Evolutionary conservation across 1,140 invertebrate species (phyloP), one percentile per base, ranked within the genome.

Genomic region (Metaphire vulgaris): DNA sequence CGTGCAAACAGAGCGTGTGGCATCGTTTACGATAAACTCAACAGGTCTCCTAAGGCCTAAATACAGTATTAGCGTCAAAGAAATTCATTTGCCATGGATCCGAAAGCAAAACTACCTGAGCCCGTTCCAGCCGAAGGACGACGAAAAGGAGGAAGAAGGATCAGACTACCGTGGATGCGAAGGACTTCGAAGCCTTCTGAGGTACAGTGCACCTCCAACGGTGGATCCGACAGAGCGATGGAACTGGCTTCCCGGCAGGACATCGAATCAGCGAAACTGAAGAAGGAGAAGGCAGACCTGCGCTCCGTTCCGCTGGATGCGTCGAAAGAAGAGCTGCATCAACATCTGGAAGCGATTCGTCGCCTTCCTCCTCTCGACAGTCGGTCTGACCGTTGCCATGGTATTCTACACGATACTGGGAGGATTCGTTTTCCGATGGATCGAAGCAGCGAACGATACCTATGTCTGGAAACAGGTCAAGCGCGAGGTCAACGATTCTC

Each of bases 281-380:
- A n/a, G 41, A 56, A 56, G 41, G 41, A 56, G 21, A 21, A 6
- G 41, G 6, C 6, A 12, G 41, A 56, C 6, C 6, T 21, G 6
- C 41, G 41, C 41, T 6, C 41, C 6, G 41, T 12, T 56, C 6
- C n/a, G 41, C 6, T 71, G 69, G 69, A 28, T 26, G 1, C 30
- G 32, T 26, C 32, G 76, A 32, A 32, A 56, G 26, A 67, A 78
- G 70, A 75, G 74, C 33, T 77, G 69, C 30, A 41, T 66, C 14
- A 33, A 56, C 15, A 74, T 90, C 84, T 89, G 91, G 80, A 89
- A 94, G 26, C 88, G 90, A 73, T 91, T 96, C 81, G 89, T 93
- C 34, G 93, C 94, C 6, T 96, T 96, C 87, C 89, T 96, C 86
- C 96, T 96, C 87, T 95, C 92, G 84, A 95, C 96, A 86, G 91